Percentiles rank a stretch among this genome's conserved stretches.
Evolutionary conservation across 2,888 invertebrate genomes (phyloP).

Genomic region (Eilema sororculum): DNA sequence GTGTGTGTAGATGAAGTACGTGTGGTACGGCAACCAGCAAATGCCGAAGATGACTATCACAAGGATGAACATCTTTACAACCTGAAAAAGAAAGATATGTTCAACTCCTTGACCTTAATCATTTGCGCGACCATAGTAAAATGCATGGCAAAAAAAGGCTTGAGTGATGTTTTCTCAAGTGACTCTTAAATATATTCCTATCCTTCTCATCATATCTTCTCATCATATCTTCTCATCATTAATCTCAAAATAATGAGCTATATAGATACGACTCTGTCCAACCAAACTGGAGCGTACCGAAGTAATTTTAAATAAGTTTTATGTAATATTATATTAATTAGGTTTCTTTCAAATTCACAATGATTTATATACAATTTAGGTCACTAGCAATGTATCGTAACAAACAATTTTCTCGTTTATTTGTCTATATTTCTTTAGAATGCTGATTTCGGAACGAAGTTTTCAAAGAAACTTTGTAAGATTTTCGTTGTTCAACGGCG

Average conservation of each 20-base stretch:
- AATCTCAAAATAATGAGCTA: background rate
- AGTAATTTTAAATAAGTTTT: background rate
- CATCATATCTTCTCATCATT: too few relatives aligned
- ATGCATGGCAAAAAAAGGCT: too few relatives aligned
- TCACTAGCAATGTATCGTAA: background rate
- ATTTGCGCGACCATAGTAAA: too few relatives aligned
- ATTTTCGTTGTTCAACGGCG: background rate
- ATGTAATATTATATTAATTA: background rate
- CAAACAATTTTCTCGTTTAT: background rate
- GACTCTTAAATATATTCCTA: too few relatives aligned
- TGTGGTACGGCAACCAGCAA: constrained; percentile 96
- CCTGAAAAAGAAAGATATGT: constrained; percentile 83
- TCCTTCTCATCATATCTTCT: too few relatives aligned
- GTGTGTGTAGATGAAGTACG: constrained; percentile 94
- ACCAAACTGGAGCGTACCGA: background rate
- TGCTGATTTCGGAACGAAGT: background rate
- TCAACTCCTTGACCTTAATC: too few relatives aligned
- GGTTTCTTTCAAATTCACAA: background rate
- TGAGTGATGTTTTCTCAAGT: too few relatives aligned
- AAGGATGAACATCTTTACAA: constrained; percentile 96
- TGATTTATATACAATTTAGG: background rate
- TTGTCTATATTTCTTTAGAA: background rate
- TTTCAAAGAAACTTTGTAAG: background rate
- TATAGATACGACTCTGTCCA: background rate
- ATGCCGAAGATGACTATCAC: constrained; percentile 94